These are phyloP conservation scores for Endomychus coccineus DNA, from an alignment of 2,888 invertebrate genomes.

Conservation along the genomic window DNA sequence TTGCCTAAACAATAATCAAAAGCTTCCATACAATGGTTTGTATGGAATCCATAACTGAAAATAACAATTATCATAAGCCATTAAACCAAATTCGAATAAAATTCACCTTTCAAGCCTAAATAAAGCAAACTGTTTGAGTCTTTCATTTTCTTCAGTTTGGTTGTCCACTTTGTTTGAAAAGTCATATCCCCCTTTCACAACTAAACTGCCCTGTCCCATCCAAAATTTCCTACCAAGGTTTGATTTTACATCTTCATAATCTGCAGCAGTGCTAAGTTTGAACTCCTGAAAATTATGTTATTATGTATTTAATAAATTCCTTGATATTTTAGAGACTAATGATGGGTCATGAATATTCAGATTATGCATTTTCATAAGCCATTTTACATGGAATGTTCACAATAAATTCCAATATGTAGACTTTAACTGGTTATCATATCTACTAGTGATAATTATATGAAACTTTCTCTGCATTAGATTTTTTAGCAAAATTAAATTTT, in stretches of 20 bases:
- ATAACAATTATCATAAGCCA: not conserved
- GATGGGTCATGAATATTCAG: too few relatives aligned
- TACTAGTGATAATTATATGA: too few relatives aligned
- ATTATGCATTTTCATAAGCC: too few relatives aligned
- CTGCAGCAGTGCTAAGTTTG: conserved; percentile 42
- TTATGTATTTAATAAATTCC: conserved; percentile 8
- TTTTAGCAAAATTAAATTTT: conserved; percentile 7
- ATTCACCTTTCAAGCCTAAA: conserved; percentile 65
- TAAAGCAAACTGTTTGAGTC: conserved; percentile 62
- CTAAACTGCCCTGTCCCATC: conserved; percentile 68
- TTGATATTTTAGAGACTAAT: conserved; percentile 2
- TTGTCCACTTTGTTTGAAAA: conserved; percentile 55
- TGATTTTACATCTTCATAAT: conserved; percentile 57
- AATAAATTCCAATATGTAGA: too few relatives aligned
- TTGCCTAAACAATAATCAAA: conserved; percentile 58
- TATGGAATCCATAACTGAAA: conserved; percentile 66
- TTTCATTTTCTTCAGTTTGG: conserved; percentile 53
- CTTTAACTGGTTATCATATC: too few relatives aligned
- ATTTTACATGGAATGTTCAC: too few relatives aligned
- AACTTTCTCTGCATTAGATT: too few relatives aligned
- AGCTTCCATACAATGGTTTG: conserved; percentile 67
- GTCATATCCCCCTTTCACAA: conserved; percentile 65
- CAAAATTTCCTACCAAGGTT: conserved; percentile 66
- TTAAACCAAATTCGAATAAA: conserved; percentile 5
- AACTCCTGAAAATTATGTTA: conserved; percentile 42